Evolutionary conservation across 2,113 vertebrate genomes (phyloP).

Genomic region (Mormyrus lacerda): DNA sequence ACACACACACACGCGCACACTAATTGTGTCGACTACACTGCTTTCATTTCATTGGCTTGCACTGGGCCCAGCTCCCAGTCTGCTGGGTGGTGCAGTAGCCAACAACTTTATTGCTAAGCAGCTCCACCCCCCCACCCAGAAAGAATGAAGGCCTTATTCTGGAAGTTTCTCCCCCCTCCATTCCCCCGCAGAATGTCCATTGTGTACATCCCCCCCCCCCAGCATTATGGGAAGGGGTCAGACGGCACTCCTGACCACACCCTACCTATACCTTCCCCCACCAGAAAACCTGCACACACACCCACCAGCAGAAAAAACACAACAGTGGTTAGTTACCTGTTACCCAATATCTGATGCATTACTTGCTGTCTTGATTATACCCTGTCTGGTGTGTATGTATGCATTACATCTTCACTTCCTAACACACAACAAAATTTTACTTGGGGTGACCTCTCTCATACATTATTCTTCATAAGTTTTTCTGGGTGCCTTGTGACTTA

Average conservation of each 20-base stretch:
- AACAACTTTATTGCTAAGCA: not conserved
- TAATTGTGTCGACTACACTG: not conserved
- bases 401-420: no score
- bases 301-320: not conserved
- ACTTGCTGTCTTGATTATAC: not conserved
- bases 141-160: slow-evolving; percentile 40
- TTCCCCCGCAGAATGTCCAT: slow-evolving; percentile 28
- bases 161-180: slow-evolving; percentile 41
- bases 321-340: not conserved
- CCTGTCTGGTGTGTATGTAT: not conserved
- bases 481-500: not conserved
- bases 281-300: not conserved
- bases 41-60: not conserved
- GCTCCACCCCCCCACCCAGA: not conserved
- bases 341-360: not conserved
- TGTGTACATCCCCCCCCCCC: not conserved
- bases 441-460: not conserved
- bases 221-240: not conserved
- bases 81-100: not conserved
- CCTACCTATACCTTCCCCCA: not conserved
- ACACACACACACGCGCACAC: no score
- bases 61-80: not conserved
- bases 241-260: not conserved
- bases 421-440: not conserved
- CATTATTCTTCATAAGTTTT: not conserved